Evolutionary conservation across 2,113 vertebrate species (phyloP).

Genomic region (Brachyhypopomus occidentalis): DNA sequence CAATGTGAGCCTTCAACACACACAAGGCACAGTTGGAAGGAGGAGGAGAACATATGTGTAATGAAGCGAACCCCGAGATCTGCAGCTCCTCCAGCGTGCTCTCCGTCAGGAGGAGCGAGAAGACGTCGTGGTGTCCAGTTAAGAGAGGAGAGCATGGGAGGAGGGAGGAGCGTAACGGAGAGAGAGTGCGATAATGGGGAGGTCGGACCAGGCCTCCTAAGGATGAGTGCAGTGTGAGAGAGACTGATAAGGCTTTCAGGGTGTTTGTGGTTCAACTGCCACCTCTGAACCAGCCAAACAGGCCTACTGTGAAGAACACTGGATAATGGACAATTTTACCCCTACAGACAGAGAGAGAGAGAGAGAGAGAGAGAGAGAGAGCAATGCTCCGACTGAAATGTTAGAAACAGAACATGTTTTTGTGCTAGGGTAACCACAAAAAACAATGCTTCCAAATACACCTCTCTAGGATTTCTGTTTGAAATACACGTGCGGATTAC

Average conservation of each 20-base stretch:
- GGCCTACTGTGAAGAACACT: constrained; percentile 48
- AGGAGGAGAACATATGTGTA: constrained; percentile 6
- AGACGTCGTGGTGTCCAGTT: constrained; percentile 26
- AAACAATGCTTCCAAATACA: background rate
- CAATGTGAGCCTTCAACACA: background rate
- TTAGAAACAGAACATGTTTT: constrained; percentile 1
- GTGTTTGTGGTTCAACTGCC: constrained; percentile 67
- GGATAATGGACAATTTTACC: constrained; percentile 48
- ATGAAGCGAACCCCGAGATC: background rate
- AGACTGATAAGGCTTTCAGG: constrained; percentile 69
- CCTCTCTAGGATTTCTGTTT: background rate
- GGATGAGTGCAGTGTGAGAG: constrained; percentile 66
- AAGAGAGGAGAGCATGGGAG: constrained; percentile 20
- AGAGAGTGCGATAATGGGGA: constrained; percentile 52
- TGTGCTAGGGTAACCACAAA: background rate
- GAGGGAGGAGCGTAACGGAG: constrained; percentile 44
- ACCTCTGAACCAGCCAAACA: constrained; percentile 51
- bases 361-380: constrained; percentile 8
- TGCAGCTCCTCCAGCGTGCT: background rate
- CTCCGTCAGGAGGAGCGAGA: background rate
- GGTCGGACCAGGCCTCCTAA: constrained; percentile 69
- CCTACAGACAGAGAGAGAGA: background rate
- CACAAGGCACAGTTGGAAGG: background rate
- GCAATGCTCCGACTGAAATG: background rate
- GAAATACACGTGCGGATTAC: background rate